phyloP scores from a whole-genome alignment of 2,797 vertebrate genomes.

The Arrhamphus sclerolepis region DNA sequence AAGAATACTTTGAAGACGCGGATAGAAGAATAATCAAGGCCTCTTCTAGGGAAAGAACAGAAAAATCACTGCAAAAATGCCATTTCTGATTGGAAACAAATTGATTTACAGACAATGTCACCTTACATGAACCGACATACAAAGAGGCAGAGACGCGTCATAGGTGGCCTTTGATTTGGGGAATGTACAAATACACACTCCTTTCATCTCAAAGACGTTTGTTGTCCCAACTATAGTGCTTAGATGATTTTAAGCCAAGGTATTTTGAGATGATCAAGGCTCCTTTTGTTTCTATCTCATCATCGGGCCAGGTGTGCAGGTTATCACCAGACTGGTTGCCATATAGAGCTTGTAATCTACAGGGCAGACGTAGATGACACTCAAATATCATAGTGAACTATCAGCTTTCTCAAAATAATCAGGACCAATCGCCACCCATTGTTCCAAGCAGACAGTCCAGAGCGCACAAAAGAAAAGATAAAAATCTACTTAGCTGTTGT shows the following conservation, averaged over 20 bases:
- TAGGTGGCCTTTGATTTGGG: conserved; percentile 65
- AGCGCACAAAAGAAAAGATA: conserved; percentile 46
- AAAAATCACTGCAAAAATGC: conserved; percentile 58
- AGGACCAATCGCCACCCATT: conserved; percentile 44
- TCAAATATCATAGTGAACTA: conserved; percentile 66
- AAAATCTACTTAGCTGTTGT: conserved; percentile 31
- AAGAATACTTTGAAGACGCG: conserved; percentile 75
- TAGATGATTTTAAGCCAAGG: conserved; percentile 43
- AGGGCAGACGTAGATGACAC: conserved; percentile 29
- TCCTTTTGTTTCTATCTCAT: conserved; percentile 59
- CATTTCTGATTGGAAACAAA: conserved; percentile 78
- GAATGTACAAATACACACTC: conserved; percentile 38
- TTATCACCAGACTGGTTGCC: conserved; percentile 43
- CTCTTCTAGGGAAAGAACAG: conserved; percentile 49
- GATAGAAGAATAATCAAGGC: conserved; percentile 75
- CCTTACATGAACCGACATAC: conserved; percentile 59
- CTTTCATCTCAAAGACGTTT: conserved; percentile 70
- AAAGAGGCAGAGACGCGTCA: conserved; percentile 45
- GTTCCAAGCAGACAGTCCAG: conserved; percentile 33
- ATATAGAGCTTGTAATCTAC: conserved; percentile 46
- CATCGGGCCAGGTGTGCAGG: conserved; percentile 61
- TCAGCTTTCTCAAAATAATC: conserved; percentile 52
- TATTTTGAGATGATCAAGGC: conserved; percentile 57
- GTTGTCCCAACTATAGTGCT: conserved; percentile 42
- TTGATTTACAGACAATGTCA: conserved; percentile 71